Base-by-base conservation (phyloP, 1,140 invertebrate species). In the Drosophila littoralis region DNA sequence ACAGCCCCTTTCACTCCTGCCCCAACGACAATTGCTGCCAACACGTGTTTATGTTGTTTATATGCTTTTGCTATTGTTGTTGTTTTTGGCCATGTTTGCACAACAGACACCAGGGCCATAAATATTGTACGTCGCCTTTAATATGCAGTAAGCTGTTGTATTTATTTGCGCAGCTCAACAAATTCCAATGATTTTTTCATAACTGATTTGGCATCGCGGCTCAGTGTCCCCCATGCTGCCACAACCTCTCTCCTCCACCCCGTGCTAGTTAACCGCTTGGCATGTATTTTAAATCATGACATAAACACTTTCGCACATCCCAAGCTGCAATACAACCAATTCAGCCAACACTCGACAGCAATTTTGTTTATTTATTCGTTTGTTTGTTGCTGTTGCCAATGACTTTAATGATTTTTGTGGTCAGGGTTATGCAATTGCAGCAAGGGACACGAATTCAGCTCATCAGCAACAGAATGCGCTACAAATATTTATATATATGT, bases 301-400 rank as follows among this genome's bases (percentile, higher is more conserved):
- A 75, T 75, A 75, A 75, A 75, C 67, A 75, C 45, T 75, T 75
- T 75, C 54, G 59, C 73, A 75, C 73, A 50, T 64, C 70, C 22
- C 60, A 48, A 48, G 22, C 13, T 43, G n/a, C 59, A 35, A 32
- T 51, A 42, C 46, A 48, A n/a, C n/a, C 15, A n/a, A 46, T 13
- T 60, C 22, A 35, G 36, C 17, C 45, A 63, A 61, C 36, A 35
- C 15, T 46, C 28, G 38, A 40, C 50, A 70, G 35, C 7, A 32
- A 42, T 57, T 57, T 57, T 57, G 38, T 43, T 57, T 57, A 43
- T 57, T 52, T 52, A 52, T 52, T 59, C 45, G n/a, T 59, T 43
- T 46, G 28, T 59, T 59, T 59, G 55, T 57, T 42, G 42, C 13
- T 35, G 42, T 64, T 64, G 60, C 48, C 38, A 33, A 51, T 64